Base-by-base conservation (phyloP, 1,140 invertebrate species). In the Copidosoma floridanum region DNA sequence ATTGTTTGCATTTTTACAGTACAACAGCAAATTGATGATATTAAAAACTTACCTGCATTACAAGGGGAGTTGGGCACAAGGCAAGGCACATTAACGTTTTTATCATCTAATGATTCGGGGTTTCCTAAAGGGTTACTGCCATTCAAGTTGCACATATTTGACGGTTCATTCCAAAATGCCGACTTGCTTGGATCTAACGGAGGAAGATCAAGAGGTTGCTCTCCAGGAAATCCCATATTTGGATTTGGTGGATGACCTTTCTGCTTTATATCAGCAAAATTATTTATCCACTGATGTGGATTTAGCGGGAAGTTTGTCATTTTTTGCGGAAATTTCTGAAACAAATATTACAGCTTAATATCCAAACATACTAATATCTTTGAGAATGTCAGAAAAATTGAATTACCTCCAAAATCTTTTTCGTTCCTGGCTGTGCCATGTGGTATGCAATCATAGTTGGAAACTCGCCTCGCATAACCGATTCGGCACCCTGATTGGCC, bases 371-470 rank as follows among this genome's bases (percentile, higher is more conserved):
- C 27, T 0, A 38, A 62, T 24, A 20, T 32, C 35, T 12, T 8
- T 38, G 16, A 50, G 12, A 12, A 24, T n/a, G 11, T 38, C 44
- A 37, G 23, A 16, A 44, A 47, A 37, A 29, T 55, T 23, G 53
- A 65, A 67, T 68, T 80, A 94, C 92, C 84, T 97, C 94, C 32
- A 98, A 82, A 83, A 94, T 95, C 71, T 94, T 94, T 80, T 96
- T 97, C 40, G 95, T 98, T 61, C 88, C 88, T 21, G 95, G 94
- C 74, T 98, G 94, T 21, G 94, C 90, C 83, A 92, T 94, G 77
- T 98, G 95, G 81, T 91, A 98, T 3, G 92, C 91, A 63, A 98
- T 94, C 64, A 99, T 97, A 14, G 92, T 93, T 68, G 90, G 87
- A 77, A 88, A 95, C 65, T 95, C 89, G 14, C 94, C 92, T 65